Evolutionary conservation across 1,140 invertebrate species (phyloP).

Genomic region (Cotesia glomerata): DNA sequence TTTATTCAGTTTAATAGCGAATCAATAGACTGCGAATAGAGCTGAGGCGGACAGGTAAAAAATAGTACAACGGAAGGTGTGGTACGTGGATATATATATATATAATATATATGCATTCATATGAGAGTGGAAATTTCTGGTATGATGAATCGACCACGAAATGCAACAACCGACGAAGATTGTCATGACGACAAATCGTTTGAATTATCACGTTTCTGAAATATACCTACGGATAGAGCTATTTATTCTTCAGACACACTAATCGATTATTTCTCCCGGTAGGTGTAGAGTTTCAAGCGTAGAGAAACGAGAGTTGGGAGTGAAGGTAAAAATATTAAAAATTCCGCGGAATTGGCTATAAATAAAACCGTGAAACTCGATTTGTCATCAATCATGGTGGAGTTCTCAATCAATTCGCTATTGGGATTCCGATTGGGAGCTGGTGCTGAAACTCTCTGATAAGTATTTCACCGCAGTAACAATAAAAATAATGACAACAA

Average conservation of each 20-base stretch:
- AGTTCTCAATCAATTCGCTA: too few relatives aligned
- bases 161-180: constrained; percentile 8
- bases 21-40: constrained; percentile 16
- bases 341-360: too few relatives aligned
- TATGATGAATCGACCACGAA: constrained; percentile 10
- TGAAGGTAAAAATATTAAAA: too few relatives aligned
- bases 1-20: background rate
- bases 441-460: too few relatives aligned
- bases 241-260: background rate
- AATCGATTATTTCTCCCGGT: too few relatives aligned
- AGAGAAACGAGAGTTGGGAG: too few relatives aligned
- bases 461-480: too few relatives aligned
- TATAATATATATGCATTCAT: background rate
- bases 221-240: background rate
- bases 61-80: background rate
- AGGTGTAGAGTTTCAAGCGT: too few relatives aligned
- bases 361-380: too few relatives aligned
- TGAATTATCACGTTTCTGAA: constrained; percentile 13
- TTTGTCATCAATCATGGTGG: too few relatives aligned
- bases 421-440: too few relatives aligned
- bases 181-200: constrained; percentile 20
- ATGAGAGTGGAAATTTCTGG: background rate
- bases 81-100: background rate
- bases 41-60: constrained; percentile 9
- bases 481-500: background rate